Percentiles rank a stretch among this genome's conserved stretches.
phyloP scores from a whole-genome alignment of 2,113 vertebrate genomes.

The Tamias sibiricus region DNA sequence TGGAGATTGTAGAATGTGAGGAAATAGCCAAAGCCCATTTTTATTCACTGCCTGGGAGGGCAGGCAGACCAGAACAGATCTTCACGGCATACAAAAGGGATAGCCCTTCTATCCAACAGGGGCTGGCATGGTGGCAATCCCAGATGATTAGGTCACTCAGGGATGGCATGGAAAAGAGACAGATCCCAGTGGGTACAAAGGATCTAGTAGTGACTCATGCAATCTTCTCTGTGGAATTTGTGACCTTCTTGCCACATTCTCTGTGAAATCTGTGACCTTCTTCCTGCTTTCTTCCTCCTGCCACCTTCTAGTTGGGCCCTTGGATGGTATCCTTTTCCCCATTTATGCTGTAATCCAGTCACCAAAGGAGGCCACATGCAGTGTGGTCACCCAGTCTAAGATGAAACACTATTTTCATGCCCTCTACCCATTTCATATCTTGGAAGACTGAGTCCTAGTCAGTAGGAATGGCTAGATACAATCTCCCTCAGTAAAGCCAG shows the following conservation, averaged over 20 bases:
- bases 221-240: background rate
- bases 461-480: background rate
- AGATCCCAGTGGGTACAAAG: background rate
- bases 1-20: background rate
- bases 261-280: background rate
- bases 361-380: background rate
- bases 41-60: background rate
- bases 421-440: constrained; percentile 13
- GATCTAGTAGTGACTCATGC: background rate
- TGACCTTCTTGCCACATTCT: background rate
- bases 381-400: background rate
- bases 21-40: background rate
- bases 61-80: background rate
- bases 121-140: background rate
- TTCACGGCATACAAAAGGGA: background rate
- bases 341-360: background rate
- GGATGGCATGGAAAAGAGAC: background rate
- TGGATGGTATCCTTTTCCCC: background rate
- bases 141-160: background rate
- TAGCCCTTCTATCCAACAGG: background rate
- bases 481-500: background rate
- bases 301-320: background rate
- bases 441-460: background rate
- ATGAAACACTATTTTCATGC: background rate
- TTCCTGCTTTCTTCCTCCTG: background rate